Evolutionary conservation across 2,888 invertebrate species (phyloP), one percentile per base, ranked within the genome.

Genomic region (Papilio elwesi): DNA sequence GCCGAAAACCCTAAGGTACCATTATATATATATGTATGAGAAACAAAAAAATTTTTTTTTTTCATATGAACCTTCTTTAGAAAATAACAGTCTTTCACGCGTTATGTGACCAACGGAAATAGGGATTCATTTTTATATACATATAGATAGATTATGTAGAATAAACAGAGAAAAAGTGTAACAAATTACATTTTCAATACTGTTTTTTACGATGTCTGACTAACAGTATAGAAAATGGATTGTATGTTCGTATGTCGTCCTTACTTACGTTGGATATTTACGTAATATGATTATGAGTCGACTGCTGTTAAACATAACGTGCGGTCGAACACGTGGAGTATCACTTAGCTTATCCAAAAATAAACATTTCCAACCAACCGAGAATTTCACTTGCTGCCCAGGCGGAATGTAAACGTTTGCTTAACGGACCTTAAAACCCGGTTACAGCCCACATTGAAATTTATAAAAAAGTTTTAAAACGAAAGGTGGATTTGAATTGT

Each of bases 361-460:
- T 84, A 80, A 80, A 80, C 75, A 79, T 74, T 74, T 72, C 74
- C 72, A 73, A 77, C 70, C 74, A 75, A 74, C 77, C 78, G 77
- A 76, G 81, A 79, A 81, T 79, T 82, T 82, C 84, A 87, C 87
- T 85, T 86, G 83, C n/a, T 26, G 90, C 91, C 87, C 92, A 90
- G 80, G 77, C 83, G 77, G 77, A 82, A 83, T 79, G 84, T 85
- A 82, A 83, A 80, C 83, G 85, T 88, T 78, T 85, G 81, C 82
- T 90, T 92, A 92, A 92, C 92, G 91, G 92, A 88, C 78, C 74
- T 80, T 67, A 74, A 82, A 88, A 88, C 84, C 87, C 87, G 88
- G 88, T 90, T 63, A 63, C 10, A 38, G 11, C 43, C 59, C 38
- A 43, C 59, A 38, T 38, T 43, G 38, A 7, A n/a, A 57, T 12